These are phyloP conservation scores for Pollenia griseotomentosa DNA, from an alignment of 2,888 invertebrate genomes.

Conservation along the genomic window DNA sequence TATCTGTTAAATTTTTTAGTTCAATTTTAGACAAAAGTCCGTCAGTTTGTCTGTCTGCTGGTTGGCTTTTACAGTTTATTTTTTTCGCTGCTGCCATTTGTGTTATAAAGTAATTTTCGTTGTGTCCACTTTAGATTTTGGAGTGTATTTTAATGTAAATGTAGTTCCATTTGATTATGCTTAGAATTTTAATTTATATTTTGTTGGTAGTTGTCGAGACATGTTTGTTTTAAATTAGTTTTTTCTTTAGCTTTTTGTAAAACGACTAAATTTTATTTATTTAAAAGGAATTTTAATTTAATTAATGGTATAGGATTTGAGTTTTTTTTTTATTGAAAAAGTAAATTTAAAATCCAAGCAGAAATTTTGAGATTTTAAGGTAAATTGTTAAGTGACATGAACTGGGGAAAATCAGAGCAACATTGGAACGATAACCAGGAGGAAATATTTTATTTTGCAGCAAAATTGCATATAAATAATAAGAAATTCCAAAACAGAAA, in stretches of 20 bases:
- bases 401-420: background rate
- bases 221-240: conserved; percentile 62
- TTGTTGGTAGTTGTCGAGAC: conserved; percentile 60
- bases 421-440: too few species aligned
- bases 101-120: conserved; percentile 43
- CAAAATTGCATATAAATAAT: too few species aligned
- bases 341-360: background rate
- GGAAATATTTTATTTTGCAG: too few species aligned
- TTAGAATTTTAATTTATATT: conserved; percentile 73
- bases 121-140: conserved; percentile 42
- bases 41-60: background rate
- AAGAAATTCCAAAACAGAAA: too few species aligned
- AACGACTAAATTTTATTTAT: conserved; percentile 44
- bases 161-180: conserved; percentile 69
- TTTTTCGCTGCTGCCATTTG: conserved; percentile 1
- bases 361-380: conserved; percentile 10
- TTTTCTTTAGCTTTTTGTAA: background rate
- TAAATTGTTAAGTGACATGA: background rate
- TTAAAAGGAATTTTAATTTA: conserved; percentile 70
- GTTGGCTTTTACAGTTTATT: background rate
- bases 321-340: background rate
- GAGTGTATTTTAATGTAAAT: conserved; percentile 70
- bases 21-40: conserved; percentile 38
- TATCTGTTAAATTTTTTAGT: conserved; percentile 30
- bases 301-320: conserved; percentile 56